Percentiles rank a stretch among this genome's conserved stretches.
phyloP scores from a whole-genome alignment of 2,888 invertebrate species.

The Apantesis nais region DNA sequence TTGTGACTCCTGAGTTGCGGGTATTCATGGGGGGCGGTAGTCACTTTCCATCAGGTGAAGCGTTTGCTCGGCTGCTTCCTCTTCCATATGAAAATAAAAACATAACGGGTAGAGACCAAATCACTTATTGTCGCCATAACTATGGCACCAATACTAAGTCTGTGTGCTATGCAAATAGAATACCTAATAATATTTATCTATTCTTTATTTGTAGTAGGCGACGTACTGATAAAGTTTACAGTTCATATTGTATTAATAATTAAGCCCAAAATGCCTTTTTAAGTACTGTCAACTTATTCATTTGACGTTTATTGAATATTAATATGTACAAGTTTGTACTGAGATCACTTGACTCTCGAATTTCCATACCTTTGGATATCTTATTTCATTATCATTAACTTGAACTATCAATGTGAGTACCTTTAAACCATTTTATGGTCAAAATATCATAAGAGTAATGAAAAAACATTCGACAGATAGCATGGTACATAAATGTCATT shows the following conservation, averaged over 20 bases:
- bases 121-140: background rate
- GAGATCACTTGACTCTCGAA: background rate
- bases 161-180: background rate
- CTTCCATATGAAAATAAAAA: too few species aligned
- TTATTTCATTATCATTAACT: background rate
- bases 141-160: background rate
- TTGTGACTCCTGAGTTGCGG: too few species aligned
- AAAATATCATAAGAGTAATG: too few species aligned
- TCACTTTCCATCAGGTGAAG: too few species aligned
- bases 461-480: background rate
- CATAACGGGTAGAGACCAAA: background rate
- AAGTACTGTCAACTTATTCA: background rate
- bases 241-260: background rate
- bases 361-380: background rate
- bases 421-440: too few species aligned
- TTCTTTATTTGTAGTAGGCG: background rate
- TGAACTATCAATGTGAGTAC: too few species aligned
- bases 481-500: background rate
- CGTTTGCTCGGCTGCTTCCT: too few species aligned
- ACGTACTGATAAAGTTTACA: background rate
- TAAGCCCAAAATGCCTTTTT: too few species aligned
- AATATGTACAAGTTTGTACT: background rate
- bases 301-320: background rate
- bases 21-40: too few species aligned
- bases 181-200: slow-evolving; percentile 1